Percentiles rank a stretch among this genome's conserved stretches.
phyloP scores from a whole-genome alignment of 2,797 vertebrate genomes.

The Margarornis squamiger region DNA sequence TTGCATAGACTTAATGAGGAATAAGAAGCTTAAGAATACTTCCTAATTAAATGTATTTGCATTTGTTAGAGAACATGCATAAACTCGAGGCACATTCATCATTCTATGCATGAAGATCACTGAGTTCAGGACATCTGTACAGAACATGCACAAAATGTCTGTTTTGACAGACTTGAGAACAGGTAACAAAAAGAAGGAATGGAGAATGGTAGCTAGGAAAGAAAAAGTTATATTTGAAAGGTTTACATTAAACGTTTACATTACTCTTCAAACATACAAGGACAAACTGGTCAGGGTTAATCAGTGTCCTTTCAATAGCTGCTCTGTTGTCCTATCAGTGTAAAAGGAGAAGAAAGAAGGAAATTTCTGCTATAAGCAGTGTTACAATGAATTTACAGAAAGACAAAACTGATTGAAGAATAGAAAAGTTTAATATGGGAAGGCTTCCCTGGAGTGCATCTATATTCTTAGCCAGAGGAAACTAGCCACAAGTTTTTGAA shows the following conservation, averaged over 20 bases:
- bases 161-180: neutral
- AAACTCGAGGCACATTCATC: neutral
- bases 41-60: neutral
- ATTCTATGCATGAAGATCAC: neutral
- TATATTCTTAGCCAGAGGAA: neutral
- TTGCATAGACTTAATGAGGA: neutral
- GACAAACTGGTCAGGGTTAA: neutral
- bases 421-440: neutral
- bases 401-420: neutral
- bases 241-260: neutral
- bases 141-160: neutral
- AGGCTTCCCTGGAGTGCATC: neutral
- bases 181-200: neutral
- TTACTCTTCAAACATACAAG: neutral
- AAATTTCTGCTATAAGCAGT: neutral
- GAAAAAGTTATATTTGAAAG: neutral
- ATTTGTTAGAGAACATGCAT: neutral
- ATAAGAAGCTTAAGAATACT: neutral
- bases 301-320: neutral
- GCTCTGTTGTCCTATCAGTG: neutral
- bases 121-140: neutral
- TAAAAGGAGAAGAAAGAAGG: neutral
- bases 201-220: neutral
- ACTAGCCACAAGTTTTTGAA: neutral
- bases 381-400: neutral